Base-by-base conservation (phyloP, 2,888 invertebrate species). In the Agrochola circellaris region DNA sequence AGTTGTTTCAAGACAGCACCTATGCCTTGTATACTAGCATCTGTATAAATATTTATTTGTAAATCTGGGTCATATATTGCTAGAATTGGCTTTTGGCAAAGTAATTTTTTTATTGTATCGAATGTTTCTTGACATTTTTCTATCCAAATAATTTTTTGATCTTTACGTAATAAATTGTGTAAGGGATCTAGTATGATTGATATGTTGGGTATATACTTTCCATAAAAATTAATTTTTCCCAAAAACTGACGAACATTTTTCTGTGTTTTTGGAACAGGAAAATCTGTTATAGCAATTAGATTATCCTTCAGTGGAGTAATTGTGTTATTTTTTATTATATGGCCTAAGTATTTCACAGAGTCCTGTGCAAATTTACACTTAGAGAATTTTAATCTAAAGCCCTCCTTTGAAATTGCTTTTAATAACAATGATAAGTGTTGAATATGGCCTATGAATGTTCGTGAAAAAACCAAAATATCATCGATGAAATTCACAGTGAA, bases 281-380 rank as follows among this genome's bases (percentile, higher is more conserved):
- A 73, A 3, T 66, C 38, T 66, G 56, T 66, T 54, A 65, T 65
- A 0, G 73, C 54, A 3, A 73, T 65, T 9, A 73, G 45, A 65
- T 73, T 65, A 73, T 73, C 42, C 3, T 73, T 66, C 3, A 66
- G 2, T 34, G 66, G 66, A 9, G 42, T 58, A 2, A 67, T 9
- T 1, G 67, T 67, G n/a, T 73, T 73, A 13, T 67, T 67, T 56
- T 34, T 38, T 17, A 58, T 67, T 34, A 73, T 48, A 1, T 73
- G 67, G 0, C 73, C 73, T 45, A 58, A 17, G 2, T 73, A 67
- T 67, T 73, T 67, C 4, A 73, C 66, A 0, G 56, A 73, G 11
- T 58, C 73, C 42, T 66, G 11, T 20, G 67, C 73, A 58, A 73
- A 73, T 1, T 9, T 58, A 30, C 66, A 66, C 34, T 66, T 73